A percentile compares a stretch with the other conserved stretches of the same genome.
Conservation (phyloP, 1,140 invertebrate genomes). For the Stratiolaelaps scimitus region DNA sequence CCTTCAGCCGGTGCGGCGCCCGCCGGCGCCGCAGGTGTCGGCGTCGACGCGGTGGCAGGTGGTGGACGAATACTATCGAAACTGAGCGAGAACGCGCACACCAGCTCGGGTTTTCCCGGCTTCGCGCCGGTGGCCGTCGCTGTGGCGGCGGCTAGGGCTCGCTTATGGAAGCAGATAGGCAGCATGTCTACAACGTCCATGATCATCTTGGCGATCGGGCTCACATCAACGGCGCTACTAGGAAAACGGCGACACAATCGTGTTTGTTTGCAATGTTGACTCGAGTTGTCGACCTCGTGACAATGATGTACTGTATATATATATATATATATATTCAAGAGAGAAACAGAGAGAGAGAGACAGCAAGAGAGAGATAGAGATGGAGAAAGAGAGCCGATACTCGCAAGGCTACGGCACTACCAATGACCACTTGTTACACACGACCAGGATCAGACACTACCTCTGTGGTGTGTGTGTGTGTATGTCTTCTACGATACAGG, state of each 20-base stretch:
- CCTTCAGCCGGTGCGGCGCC: conserved; percentile 1
- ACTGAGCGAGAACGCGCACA: conserved; percentile 15
- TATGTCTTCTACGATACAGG: no score
- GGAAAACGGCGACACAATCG: background rate
- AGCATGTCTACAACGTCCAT: conserved; percentile 27
- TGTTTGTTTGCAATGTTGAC: background rate
- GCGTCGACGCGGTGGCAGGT: background rate
- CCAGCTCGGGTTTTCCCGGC: background rate
- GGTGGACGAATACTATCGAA: conserved; percentile 17
- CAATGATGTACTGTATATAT: no score
- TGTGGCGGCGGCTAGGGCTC: background rate
- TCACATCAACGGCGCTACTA: background rate
- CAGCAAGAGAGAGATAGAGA: no score
- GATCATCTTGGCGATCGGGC: background rate
- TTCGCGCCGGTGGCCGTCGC: background rate
- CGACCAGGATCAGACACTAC: no score
- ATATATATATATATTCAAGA: no score
- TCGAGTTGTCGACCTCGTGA: background rate
- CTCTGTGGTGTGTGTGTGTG: no score
- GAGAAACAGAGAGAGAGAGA: no score
- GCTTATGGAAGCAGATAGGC: conserved; percentile 5
- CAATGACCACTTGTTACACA: no score
- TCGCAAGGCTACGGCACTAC: no score
- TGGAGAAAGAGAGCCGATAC: no score
- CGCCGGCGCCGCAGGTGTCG: background rate